Percentiles rank a stretch among this genome's conserved stretches.
Evolutionary conservation across 2,888 invertebrate species (phyloP).

Genomic region (Eilema sororculum): DNA sequence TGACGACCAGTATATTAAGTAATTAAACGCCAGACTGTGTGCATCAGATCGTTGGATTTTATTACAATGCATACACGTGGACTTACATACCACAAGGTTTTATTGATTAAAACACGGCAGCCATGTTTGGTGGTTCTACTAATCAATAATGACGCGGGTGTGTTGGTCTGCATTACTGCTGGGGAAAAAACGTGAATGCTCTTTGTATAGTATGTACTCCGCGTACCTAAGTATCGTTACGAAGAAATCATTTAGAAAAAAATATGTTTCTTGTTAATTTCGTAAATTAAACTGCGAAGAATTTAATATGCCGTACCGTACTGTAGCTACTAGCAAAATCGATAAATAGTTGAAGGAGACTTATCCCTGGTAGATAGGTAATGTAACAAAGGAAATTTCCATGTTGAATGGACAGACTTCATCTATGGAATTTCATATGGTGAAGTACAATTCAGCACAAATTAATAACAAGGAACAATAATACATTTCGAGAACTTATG

Average conservation of each 20-base stretch:
- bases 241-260: background rate
- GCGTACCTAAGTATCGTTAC: background rate
- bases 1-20: slow-evolving; percentile 4
- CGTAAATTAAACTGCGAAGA: too few species aligned
- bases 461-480: too few species aligned
- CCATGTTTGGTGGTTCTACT: slow-evolving; percentile 36
- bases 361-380: too few species aligned
- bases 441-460: too few species aligned
- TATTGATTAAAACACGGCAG: slow-evolving; percentile 48
- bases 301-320: too few species aligned
- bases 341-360: too few species aligned
- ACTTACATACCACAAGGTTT: slow-evolving; percentile 28
- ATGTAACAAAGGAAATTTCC: too few species aligned
- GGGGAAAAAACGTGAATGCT: slow-evolving; percentile 18
- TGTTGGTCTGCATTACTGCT: slow-evolving; percentile 36
- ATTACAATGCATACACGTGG: slow-evolving; percentile 24
- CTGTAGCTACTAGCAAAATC: too few species aligned
- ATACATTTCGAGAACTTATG: too few species aligned
- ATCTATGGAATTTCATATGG: too few species aligned
- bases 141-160: slow-evolving; percentile 46
- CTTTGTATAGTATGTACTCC: background rate
- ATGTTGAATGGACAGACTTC: too few species aligned
- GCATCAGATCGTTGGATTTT: slow-evolving; percentile 13
- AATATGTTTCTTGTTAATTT: too few species aligned
- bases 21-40: slow-evolving; percentile 14